Evolutionary conservation across 1,140 invertebrate species (phyloP).

Genomic region (Palaemon carinicauda): DNA sequence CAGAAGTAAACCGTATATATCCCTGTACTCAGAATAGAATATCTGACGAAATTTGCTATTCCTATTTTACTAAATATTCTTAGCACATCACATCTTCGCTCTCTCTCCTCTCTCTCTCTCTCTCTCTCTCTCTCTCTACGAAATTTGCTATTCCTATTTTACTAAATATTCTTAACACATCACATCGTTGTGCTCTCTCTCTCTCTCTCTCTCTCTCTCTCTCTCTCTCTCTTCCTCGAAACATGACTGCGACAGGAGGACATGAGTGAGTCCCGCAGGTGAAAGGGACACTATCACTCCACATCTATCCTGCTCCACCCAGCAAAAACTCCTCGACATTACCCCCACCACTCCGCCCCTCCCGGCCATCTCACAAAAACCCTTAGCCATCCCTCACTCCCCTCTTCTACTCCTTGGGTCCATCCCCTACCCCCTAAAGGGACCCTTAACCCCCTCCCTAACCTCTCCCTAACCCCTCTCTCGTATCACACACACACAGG

Average conservation of each 20-base stretch:
- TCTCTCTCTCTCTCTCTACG: neutral
- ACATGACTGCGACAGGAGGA: slow-evolving; percentile 6
- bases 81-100: neutral
- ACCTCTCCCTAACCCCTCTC: no score
- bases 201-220: neutral
- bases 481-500: neutral
- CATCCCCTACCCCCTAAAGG: neutral
- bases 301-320: neutral
- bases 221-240: neutral
- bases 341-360: neutral
- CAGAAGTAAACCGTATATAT: no score
- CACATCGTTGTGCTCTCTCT: neutral
- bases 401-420: neutral
- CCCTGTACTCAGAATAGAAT: no score
- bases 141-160: neutral
- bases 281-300: slow-evolving; percentile 40
- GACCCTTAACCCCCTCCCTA: neutral
- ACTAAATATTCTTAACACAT: neutral
- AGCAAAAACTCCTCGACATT: slow-evolving; percentile 14
- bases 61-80: neutral
- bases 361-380: neutral
- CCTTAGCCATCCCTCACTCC: neutral
- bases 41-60: neutral
- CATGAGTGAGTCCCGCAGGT: slow-evolving; percentile 39
- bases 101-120: neutral